Conservation (phyloP, 2,113 vertebrate genomes). For the Microtus oregoni region DNA sequence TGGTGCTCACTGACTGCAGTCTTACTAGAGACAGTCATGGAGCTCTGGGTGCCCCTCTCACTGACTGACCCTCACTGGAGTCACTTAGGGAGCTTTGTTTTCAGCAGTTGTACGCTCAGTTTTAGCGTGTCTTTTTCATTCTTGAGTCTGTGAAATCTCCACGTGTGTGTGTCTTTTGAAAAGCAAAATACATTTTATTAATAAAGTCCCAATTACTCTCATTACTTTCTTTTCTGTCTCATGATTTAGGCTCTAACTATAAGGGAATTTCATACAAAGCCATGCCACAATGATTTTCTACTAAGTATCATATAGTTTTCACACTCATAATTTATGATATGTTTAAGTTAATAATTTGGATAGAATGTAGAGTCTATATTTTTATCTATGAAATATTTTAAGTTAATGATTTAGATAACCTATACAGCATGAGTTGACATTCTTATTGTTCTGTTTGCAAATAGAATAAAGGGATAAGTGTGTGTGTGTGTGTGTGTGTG, state of each 20-base stretch:
- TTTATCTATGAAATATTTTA: background rate
- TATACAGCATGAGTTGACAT: background rate
- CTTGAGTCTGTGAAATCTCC: slow-evolving; percentile 10
- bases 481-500: background rate
- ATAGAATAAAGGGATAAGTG: background rate
- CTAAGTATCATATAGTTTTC: slow-evolving; percentile 1
- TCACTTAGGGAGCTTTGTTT: background rate
- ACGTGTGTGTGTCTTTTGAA: background rate
- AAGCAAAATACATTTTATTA: background rate
- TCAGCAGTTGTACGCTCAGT: background rate
- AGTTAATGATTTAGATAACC: slow-evolving; percentile 22
- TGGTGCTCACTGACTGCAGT: no score
- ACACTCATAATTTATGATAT: background rate
- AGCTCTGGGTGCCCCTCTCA: background rate
- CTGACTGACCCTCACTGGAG: background rate
- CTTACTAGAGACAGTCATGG: background rate
- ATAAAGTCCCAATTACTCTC: slow-evolving; percentile 22
- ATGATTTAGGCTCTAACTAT: slow-evolving; percentile 3
- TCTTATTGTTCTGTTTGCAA: slow-evolving; percentile 1
- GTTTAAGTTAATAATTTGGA: background rate
- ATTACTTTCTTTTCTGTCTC: slow-evolving; percentile 16
- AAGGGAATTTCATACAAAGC: background rate
- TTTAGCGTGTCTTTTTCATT: slow-evolving; percentile 16
- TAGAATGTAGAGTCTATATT: background rate
- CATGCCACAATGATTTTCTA: background rate